Conservation (phyloP, 2,113 vertebrate genomes). For the Carettochelys insculpta region DNA sequence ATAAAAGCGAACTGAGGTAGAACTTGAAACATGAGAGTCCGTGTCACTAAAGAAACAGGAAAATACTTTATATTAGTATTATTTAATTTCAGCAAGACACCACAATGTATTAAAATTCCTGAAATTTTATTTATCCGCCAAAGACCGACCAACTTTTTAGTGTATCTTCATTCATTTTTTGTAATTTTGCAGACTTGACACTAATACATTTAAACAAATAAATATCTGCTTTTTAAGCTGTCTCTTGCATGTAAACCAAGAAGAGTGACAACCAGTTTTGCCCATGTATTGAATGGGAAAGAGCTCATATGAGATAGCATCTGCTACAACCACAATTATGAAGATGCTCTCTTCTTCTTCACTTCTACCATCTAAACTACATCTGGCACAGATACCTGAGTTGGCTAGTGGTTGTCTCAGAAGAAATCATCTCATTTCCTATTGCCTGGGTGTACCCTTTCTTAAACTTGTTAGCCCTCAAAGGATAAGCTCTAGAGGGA, state of each 20-base stretch:
- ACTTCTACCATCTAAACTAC: background rate
- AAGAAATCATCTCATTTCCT: background rate
- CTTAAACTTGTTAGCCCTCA: background rate
- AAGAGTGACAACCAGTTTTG: background rate
- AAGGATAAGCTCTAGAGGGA: background rate
- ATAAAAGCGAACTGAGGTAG: conserved; percentile 99
- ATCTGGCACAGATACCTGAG: background rate
- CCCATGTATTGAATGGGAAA: background rate
- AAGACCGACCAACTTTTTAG: background rate
- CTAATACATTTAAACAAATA: background rate
- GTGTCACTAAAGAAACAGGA: conserved; percentile 90
- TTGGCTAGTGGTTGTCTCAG: background rate
- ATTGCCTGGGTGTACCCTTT: background rate
- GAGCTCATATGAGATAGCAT: background rate
- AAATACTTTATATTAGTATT: conserved; percentile 69
- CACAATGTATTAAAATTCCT: background rate
- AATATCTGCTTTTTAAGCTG: background rate
- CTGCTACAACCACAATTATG: background rate
- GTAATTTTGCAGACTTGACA: background rate
- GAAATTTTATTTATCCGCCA: background rate
- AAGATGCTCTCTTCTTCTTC: background rate
- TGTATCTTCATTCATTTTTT: background rate
- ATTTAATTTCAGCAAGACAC: conserved; percentile 39
- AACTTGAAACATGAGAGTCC: conserved; percentile 99
- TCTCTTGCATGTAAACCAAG: background rate